Evolutionary conservation across 2,797 vertebrate species (phyloP), one percentile per base, ranked within the genome.

Genomic region (Dromococcyx pavoninus): DNA sequence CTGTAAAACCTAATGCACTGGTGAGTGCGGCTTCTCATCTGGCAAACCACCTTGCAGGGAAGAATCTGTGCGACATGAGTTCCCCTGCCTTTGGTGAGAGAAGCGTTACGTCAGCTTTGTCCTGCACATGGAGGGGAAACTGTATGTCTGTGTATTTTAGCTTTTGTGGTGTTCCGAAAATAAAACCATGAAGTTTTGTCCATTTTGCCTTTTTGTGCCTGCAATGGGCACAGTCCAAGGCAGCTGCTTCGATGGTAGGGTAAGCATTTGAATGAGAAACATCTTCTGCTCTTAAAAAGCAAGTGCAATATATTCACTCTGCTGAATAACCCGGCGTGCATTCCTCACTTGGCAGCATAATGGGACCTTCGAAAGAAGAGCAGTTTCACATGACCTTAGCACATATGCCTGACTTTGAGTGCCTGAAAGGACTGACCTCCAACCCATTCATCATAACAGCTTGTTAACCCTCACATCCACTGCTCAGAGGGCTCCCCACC

Each of bases 311-410:
- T 62, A 28, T n/a, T 65, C 73, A 41, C 37, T 35, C 51, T 44
- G 56, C 54, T 87, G 70, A 80, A 61, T 50, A 46, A 46, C 25
- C 57, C n/a, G 66, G 61, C 15, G 7, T 50, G 65, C 89, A 89
- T 88, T 93, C 91, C 91, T 79, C 37, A 11, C 64, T 85, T 24
- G 44, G 24, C 62, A 64, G 62, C 17, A 87, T 53, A 90, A 94
- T 57, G 72, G 60, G 73, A 82, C 89, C 91, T 79, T 76, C 69
- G 48, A 51, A 64, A 70, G 76, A 10, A 51, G 89, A 32, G 41
- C 43, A 57, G 80, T 90, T 95, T 92, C 93, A 88, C 95, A 96
- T 76, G 95, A 88, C 93, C 95, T 78, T 39, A 61, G 72, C 43
- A 37, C 60, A 53, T 53, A 50, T 0, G 41, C 28, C 82, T 32